Base-by-base conservation (phyloP, 2,888 invertebrate genomes). In the Lasioglossum vierecki region DNA sequence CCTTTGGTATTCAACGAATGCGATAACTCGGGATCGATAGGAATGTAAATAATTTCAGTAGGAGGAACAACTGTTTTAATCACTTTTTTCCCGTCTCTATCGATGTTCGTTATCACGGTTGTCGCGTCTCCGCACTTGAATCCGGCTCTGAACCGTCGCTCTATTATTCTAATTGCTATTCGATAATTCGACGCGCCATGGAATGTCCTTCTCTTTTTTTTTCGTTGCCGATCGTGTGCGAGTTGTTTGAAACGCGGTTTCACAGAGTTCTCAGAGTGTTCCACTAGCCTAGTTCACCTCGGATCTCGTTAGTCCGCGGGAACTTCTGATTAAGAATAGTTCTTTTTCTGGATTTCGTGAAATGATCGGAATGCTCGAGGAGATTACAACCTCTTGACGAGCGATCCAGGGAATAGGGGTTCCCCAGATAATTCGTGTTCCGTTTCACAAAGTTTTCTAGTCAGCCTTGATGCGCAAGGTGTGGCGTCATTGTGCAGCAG, bases 1-100 rank as follows among this genome's bases (percentile, higher is more conserved):
- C 77, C 41, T 49, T 79, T 75, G 86, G 86, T 86, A 86, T 87
- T 83, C 84, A 72, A 72, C 44, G 39, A 81, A 71, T 18, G 70
- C 41, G 78, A 76, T 87, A 79, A 85, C 82, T 60, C 41, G 44
- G 13, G 22, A 39, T 11, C 63, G 13, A 57, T 30, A 57, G 53
- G 70, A 76, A 84, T 26, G 77, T 77, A 84, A 80, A 87, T 80
- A 84, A 71, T 63, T 41, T 30, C 68, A 57, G 79, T 66, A 49
- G 71, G 49, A 53, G 13, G 49, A n/a, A 22, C 49, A 6, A 35
- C 9, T 46, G 9, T 74, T 70, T 35, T 22, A 66, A 57, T 57
- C 9, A 57, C 9, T 57, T 68, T 68, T 30, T 68, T 68, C 9
- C 22, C 39, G 0, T 39, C 1, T 30, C 79, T 63, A 79, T 82